Base-by-base conservation (phyloP, 1,140 invertebrate genomes). In the Hylaeus volcanicus region DNA sequence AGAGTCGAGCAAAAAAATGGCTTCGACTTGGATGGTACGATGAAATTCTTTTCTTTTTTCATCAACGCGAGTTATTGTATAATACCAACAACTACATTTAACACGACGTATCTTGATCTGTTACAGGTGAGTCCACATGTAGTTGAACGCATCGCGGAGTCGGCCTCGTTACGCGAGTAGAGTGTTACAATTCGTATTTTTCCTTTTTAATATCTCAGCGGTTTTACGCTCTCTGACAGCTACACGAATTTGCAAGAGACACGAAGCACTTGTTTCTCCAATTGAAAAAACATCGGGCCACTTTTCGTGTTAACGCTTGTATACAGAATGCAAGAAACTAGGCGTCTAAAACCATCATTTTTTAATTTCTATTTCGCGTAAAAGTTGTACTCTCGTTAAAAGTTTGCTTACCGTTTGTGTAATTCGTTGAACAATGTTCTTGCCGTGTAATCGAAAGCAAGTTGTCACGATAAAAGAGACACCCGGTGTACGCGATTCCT, bases 51-150 rank as follows among this genome's bases (percentile, higher is more conserved):
- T 26, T 26, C 26, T 26, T 26, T 26, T 68, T 51, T 41, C 8
- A 3, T 9, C 26, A 3, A 9, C 6, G 39, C 5, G n/a, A 43
- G 55, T 70, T 26, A 45, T 5, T 45, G 43, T 45, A 26, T 45
- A 45, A 3, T 45, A 45, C 43, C 43, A 45, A 3, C 43, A 3
- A 45, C 5, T 45, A 45, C 1, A 3, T 45, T 45, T 45, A 45
- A 45, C 5, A 45, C 5, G 3, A 5, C 2, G 3, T 53, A 53
- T 74, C 41, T 69, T 79, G 82, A 53, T 83, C 11, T 87, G 83
- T 87, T 87, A 41, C 83, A 87, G 85, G 85, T 87, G 80, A 87
- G 85, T 87, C 74, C 72, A 70, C 63, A 66, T 61, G 61, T 51
- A 15, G 11, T 73, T 77, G 48, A 64, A 48, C 11, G 63, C 8